phyloP scores from a whole-genome alignment of 1,140 invertebrate genomes.

The Ctenoplectra terminalis region DNA sequence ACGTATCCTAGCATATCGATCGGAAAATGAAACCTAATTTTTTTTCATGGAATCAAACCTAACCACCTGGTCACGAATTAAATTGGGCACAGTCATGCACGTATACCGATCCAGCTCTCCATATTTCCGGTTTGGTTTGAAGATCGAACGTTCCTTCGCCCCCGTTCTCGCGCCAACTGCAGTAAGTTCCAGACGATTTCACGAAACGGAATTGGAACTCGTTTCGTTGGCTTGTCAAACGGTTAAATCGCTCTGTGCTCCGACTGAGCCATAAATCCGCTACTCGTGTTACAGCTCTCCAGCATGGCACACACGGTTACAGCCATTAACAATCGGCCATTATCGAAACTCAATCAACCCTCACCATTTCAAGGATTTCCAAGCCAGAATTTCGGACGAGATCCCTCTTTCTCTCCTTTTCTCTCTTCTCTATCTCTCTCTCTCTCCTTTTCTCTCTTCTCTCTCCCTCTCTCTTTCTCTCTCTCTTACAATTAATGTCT shows the following conservation, averaged over 20 bases:
- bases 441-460: neutral
- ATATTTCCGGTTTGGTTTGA: neutral
- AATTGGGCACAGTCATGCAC: neutral
- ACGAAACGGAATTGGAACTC: constrained; percentile 11
- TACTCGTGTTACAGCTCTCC: constrained; percentile 26
- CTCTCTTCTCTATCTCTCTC: too few relatives aligned
- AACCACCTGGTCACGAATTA: neutral
- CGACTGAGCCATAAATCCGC: constrained; percentile 15
- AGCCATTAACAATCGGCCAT: constrained; percentile 30
- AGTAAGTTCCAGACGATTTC: neutral
- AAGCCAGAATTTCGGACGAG: neutral
- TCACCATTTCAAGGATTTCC: neutral
- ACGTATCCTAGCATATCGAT: neutral
- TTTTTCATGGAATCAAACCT: neutral
- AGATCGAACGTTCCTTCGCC: neutral
- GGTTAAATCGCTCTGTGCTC: constrained; percentile 5
- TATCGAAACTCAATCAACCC: constrained; percentile 35
- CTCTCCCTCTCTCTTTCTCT: too few relatives aligned
- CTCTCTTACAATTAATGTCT: too few relatives aligned
- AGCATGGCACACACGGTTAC: neutral
- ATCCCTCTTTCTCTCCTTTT: too few relatives aligned
- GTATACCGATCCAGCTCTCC: neutral
- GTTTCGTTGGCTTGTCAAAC: constrained; percentile 6
- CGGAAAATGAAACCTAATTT: neutral
- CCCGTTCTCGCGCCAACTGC: neutral